Conservation (phyloP, 2,888 invertebrate genomes). For the Brassicogethes aeneus region DNA sequence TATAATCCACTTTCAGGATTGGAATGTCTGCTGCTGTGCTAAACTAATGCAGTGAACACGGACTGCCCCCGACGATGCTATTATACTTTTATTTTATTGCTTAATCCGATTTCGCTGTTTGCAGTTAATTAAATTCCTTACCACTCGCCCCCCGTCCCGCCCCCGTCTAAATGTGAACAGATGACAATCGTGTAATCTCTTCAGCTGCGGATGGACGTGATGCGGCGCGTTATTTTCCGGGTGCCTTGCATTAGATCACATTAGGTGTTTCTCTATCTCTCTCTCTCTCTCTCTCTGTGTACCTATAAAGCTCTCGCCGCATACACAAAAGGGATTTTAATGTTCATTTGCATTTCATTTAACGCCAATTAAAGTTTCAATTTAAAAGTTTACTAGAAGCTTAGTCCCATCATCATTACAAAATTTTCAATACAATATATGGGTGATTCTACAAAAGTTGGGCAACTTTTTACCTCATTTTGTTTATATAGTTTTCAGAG, state of each 20-base stretch:
- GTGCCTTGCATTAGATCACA: neutral
- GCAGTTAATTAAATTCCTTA: neutral
- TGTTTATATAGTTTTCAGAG: too few species aligned
- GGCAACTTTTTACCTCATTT: too few species aligned
- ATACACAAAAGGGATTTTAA: too few species aligned
- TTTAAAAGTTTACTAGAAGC: too few species aligned
- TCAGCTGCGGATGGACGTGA: neutral
- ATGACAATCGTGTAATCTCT: neutral
- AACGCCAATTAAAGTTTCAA: too few species aligned
- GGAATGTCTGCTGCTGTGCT: neutral
- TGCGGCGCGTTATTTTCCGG: neutral
- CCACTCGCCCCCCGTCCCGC: too few species aligned
- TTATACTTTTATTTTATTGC: conserved; percentile 1
- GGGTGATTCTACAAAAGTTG: too few species aligned
- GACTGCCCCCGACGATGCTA: neutral
- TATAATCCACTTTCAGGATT: neutral
- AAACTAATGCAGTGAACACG: neutral
- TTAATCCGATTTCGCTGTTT: neutral
- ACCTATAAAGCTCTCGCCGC: too few species aligned
- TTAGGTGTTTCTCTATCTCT: neutral
- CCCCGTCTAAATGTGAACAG: conserved; percentile 1
- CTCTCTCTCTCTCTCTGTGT: too few species aligned
- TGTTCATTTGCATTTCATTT: too few species aligned
- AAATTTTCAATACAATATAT: too few species aligned
- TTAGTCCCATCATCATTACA: too few species aligned